Evolutionary conservation across 53 echinoderm and acorn worm genomes (phyloP).

Genomic region (Actinopyga echinites): DNA sequence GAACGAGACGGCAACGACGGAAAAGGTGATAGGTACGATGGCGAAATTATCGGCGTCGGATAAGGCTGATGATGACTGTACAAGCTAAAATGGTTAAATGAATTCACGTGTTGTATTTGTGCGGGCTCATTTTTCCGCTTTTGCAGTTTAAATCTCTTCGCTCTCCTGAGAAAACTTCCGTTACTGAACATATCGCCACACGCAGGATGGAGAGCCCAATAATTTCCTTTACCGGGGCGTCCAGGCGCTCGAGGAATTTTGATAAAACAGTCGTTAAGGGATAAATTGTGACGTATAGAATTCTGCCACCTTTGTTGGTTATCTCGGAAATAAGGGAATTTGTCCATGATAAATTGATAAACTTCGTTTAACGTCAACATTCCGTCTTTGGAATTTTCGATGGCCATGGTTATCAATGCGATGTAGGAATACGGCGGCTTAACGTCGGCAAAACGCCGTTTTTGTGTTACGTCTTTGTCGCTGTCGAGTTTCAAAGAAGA

Average conservation of each 20-base stretch:
- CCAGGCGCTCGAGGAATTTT: conserved; percentile 86
- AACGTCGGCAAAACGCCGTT: conserved; percentile 82
- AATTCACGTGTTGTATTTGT: conserved; percentile 83
- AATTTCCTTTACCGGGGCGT: conserved; percentile 87
- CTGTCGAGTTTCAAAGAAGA: no score
- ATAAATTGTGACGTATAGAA: conserved; percentile 84
- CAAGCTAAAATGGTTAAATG: conserved; percentile 77
- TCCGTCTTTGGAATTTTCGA: conserved; percentile 86
- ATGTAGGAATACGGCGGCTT: conserved; percentile 91
- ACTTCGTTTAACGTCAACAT: conserved; percentile 88
- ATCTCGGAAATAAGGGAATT: conserved; percentile 83
- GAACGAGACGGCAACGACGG: neutral
- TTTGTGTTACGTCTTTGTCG: conserved; percentile 24
- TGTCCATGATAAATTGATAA: conserved; percentile 85
- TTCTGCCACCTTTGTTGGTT: conserved; percentile 95
- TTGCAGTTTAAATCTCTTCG: conserved; percentile 79
- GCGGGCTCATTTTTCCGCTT: conserved; percentile 75
- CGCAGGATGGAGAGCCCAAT: conserved; percentile 87
- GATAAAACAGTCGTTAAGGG: conserved; percentile 87
- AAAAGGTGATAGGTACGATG: neutral
- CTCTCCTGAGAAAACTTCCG: conserved; percentile 80
- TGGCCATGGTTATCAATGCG: conserved; percentile 86
- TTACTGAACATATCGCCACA: conserved; percentile 93
- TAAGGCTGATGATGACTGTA: conserved; percentile 39
- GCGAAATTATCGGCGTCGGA: neutral